A percentile compares a stretch with the other conserved stretches of the same genome.
Conservation (phyloP, 2,888 invertebrate genomes). For the Eledona agricola region DNA sequence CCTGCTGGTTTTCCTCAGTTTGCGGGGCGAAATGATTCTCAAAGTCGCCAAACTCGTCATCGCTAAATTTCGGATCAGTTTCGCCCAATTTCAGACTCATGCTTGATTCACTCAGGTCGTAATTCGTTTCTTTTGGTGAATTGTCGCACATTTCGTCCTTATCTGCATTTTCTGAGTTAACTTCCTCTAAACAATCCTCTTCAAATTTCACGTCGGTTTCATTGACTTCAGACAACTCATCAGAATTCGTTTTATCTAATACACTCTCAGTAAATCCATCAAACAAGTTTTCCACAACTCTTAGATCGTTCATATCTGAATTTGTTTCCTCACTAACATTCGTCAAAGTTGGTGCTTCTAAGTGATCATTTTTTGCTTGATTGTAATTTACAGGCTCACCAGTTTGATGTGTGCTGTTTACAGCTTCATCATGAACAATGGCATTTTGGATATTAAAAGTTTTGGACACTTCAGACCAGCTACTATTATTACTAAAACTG, state of each 20-base stretch:
- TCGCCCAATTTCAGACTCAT: slow-evolving; percentile 5
- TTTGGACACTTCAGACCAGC: no score
- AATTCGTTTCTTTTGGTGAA: slow-evolving; percentile 11
- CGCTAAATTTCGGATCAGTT: slow-evolving; percentile 15
- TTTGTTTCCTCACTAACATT: no score
- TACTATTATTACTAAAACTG: slow-evolving; percentile 26
- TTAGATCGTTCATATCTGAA: background rate
- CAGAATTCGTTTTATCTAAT: slow-evolving; percentile 3
- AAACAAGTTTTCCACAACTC: slow-evolving; percentile 5
- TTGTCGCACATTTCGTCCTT: no score
- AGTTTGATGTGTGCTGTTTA: no score
- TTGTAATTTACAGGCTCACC: no score
- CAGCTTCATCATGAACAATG: no score
- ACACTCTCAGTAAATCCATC: slow-evolving; percentile 14
- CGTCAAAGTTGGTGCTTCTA: no score
- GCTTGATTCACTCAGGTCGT: slow-evolving; percentile 5
- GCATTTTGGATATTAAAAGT: no score
- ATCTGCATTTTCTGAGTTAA: slow-evolving; percentile 9
- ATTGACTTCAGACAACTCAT: slow-evolving; percentile 8
- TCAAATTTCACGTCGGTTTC: slow-evolving; percentile 22
- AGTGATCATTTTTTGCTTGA: slow-evolving; percentile 1
- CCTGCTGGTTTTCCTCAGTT: slow-evolving; percentile 20
- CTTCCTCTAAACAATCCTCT: slow-evolving; percentile 10
- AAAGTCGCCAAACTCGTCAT: slow-evolving; percentile 46
- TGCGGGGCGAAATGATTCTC: slow-evolving; percentile 37